Conservation (phyloP, 2,888 invertebrate species). For the Encarsia formosa region DNA sequence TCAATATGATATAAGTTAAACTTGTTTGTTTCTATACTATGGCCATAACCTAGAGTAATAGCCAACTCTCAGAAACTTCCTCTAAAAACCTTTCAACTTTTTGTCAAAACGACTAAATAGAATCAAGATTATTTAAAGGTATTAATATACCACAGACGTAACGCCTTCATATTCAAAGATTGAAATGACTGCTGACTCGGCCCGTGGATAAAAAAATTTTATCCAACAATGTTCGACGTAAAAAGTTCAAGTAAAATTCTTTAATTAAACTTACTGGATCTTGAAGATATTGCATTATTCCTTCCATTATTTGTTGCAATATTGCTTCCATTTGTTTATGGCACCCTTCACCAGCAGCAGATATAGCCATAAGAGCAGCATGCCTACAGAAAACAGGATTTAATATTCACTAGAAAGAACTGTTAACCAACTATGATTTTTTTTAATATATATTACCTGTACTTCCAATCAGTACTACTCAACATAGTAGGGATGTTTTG, state of each 20-base stretch:
- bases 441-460: too few species aligned
- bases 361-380: constrained; percentile 97
- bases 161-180: constrained; percentile 35
- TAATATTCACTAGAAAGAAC: background rate
- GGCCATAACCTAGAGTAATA: constrained; percentile 13
- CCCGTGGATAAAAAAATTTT: constrained; percentile 31
- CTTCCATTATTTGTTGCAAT: constrained; percentile 88
- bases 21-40: constrained; percentile 24
- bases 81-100: constrained; percentile 24
- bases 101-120: constrained; percentile 39
- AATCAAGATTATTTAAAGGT: constrained; percentile 26
- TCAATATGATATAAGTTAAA: background rate
- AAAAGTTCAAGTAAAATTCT: background rate
- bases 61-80: constrained; percentile 26
- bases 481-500: constrained; percentile 84
- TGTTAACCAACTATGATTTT: too few species aligned
- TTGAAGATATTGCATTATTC: constrained; percentile 78
- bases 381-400: constrained; percentile 56
- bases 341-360: constrained; percentile 97
- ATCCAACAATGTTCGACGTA: background rate
- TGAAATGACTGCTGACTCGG: constrained; percentile 41
- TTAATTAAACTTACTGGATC: constrained; percentile 64
- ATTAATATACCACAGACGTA: constrained; percentile 43
- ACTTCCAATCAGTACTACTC: constrained; percentile 75
- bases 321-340: constrained; percentile 96